phyloP scores from a whole-genome alignment of 2,797 vertebrate species.

The Vultur gryphus region DNA sequence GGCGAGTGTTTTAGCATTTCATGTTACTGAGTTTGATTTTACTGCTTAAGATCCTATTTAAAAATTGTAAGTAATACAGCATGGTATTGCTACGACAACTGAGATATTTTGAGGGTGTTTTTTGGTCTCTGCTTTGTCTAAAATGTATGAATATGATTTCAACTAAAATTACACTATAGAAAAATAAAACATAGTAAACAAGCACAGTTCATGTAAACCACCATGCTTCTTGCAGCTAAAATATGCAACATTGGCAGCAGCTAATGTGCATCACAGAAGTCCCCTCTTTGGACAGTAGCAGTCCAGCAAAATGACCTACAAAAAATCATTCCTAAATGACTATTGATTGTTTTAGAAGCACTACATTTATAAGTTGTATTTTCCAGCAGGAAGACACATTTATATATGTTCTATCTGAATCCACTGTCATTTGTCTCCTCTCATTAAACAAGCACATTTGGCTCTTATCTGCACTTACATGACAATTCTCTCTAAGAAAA shows the following conservation, averaged over 20 bases:
- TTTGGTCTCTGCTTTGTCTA: neutral
- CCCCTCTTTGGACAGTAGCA: neutral
- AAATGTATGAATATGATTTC: neutral
- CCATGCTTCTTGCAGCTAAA: neutral
- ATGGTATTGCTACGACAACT: neutral
- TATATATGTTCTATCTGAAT: neutral
- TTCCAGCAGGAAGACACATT: neutral
- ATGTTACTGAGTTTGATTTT: neutral
- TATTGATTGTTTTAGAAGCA: neutral
- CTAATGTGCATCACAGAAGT: neutral
- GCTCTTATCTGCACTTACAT: neutral
- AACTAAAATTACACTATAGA: neutral
- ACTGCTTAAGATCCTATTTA: neutral
- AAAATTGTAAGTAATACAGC: neutral
- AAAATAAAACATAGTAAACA: neutral
- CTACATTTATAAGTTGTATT: neutral
- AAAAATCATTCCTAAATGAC: neutral
- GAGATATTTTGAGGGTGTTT: neutral
- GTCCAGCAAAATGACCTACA: neutral
- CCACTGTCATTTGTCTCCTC: neutral
- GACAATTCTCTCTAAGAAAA: neutral
- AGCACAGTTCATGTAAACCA: neutral
- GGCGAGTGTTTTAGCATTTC: neutral
- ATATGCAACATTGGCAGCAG: neutral
- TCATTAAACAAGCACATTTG: constrained; percentile 12